Base-by-base conservation (phyloP, 2,797 vertebrate genomes). In the Gymnodraco acuticeps region DNA sequence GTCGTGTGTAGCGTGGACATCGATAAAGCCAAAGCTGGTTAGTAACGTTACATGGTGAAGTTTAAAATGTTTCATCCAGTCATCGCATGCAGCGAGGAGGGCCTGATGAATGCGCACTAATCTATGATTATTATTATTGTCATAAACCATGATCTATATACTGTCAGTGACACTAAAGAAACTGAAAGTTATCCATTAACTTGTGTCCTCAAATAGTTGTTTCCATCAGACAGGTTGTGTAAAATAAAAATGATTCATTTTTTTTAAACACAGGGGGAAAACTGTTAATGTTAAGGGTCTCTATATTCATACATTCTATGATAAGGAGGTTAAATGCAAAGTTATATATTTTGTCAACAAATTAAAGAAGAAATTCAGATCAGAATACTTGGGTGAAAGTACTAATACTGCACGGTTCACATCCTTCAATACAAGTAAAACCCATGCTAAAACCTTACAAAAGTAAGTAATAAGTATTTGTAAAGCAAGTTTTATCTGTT, bases 11-110 rank as follows among this genome's bases (percentile, higher is more conserved):
- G 53, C 61, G 63, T 80, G 78, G 92, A 93, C 55, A 33, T 56
- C 9, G 94, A 94, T 65, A 94, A 90, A 82, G 77, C 79, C 5
- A 95, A 93, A 93, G 82, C 93, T 88, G 95, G 94, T 95, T 64
- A 76, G 89, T 87, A 27, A 38, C 23, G 47, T 38, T 43, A 5
- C 33, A 11, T 27, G 16, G 2, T 53, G 31, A 62, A 73, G 66
- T 82, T 42, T 20, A 54, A 19, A 55, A 19, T 58, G 59, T 72
- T 70, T 75, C 62, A 68, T 64, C 56, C 42, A 70, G 73, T 75
- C 86, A 86, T 58, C 80, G 80, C 78, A 64, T 64, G 51, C 84
- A 75, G 84, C 88, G 86, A 78, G 77, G 89, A 89, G 84, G 27
- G 23, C 45, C 81, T 72, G 85, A 73, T 93, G 88, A 90, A 75